Evolutionary conservation across 1,140 invertebrate genomes (phyloP).

Genomic region (Penaeus vannamei): DNA sequence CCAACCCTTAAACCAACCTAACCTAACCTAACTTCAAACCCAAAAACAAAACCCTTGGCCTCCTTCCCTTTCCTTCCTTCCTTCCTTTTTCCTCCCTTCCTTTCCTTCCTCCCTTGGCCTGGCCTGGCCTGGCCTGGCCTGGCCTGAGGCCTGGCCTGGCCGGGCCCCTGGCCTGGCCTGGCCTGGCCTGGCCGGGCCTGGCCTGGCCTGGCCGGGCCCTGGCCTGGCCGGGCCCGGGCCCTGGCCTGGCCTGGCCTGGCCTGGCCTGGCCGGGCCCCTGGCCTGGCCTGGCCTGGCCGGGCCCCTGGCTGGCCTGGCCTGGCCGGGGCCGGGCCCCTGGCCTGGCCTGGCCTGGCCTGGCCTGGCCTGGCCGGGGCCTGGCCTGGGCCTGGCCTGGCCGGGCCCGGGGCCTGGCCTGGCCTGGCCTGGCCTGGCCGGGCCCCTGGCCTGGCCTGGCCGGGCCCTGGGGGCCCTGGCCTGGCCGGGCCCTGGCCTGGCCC

Average conservation of each 20-base stretch:
- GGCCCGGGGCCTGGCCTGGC: conserved; percentile 66
- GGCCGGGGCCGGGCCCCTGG: conserved; percentile 67
- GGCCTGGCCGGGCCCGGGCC: conserved; percentile 50
- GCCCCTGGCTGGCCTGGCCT: conserved; percentile 66
- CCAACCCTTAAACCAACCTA: conserved; percentile 66
- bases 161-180: conserved; percentile 68
- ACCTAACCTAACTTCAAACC: conserved; percentile 63
- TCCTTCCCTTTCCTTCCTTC: conserved; percentile 10
- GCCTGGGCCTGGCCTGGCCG: conserved; percentile 66
- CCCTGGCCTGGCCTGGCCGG: conserved; percentile 53
- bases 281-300: conserved; percentile 67
- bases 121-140: conserved; percentile 68
- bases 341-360: conserved; percentile 63
- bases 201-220: conserved; percentile 36
- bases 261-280: conserved; percentile 68
- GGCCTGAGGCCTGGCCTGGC: conserved; percentile 68
- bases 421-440: conserved; percentile 67
- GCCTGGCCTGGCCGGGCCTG: conserved; percentile 61
- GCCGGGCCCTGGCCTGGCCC: conserved; percentile 31
- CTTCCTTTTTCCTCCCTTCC: too few species aligned
- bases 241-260: conserved; percentile 68
- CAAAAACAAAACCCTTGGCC: background rate
- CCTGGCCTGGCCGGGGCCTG: conserved; percentile 62
- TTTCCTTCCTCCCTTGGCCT: conserved; percentile 57
- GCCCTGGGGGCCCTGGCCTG: conserved; percentile 42